phyloP scores from a whole-genome alignment of 2,113 vertebrate genomes.

The Illadopsis cleaveri region DNA sequence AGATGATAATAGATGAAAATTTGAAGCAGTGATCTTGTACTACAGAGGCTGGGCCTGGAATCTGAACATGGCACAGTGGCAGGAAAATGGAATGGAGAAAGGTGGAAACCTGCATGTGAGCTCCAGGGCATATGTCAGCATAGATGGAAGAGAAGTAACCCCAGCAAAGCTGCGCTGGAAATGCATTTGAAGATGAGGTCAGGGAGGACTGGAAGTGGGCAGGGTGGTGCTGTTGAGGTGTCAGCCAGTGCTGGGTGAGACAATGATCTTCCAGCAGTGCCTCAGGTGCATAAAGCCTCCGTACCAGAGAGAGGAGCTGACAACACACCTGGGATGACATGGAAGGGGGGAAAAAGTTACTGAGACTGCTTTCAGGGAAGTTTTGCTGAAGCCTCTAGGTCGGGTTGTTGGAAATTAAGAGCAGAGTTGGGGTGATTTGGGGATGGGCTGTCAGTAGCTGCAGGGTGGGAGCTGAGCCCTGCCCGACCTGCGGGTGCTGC shows the following conservation, averaged over 20 bases:
- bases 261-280: rapidly evolving
- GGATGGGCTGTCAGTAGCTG: rapidly evolving
- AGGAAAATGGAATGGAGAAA: not conserved
- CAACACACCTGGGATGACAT: rapidly evolving
- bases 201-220: not conserved
- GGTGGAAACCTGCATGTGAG: rapidly evolving
- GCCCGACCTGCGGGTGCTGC: not conserved
- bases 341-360: not conserved
- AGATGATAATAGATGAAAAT: not conserved
- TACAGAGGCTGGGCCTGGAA: not conserved
- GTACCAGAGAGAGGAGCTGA: not conserved
- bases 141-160: no score
- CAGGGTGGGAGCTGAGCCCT: not conserved
- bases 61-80: not conserved
- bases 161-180: not conserved
- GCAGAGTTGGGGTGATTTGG: rapidly evolving
- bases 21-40: not conserved
- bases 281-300: rapidly evolving
- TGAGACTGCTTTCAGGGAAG: not conserved
- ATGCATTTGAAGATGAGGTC: rapidly evolving
- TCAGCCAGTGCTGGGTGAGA: not conserved
- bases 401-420: rapidly evolving
- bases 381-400: not conserved
- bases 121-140: not conserved
- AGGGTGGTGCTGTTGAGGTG: not conserved